Base-by-base conservation (phyloP, 2,888 invertebrate genomes). In the Erebia palarica region DNA sequence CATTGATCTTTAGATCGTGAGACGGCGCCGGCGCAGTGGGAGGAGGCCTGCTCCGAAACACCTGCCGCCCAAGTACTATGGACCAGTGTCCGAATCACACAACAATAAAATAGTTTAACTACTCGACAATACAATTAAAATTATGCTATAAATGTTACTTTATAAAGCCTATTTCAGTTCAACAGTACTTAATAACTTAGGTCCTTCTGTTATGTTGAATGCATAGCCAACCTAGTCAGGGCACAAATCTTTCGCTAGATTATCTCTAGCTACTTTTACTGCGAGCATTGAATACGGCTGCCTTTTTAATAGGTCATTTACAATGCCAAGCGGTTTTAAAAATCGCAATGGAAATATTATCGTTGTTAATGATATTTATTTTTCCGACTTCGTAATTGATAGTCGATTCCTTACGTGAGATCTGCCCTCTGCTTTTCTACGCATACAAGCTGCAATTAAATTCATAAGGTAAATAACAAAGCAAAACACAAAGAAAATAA, bases 41-140 rank as follows among this genome's bases (percentile, higher is more conserved):
- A 91, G 92, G 92, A 91, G 92, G 91, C 89, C 80, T 78, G 86
- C 79, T 80, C 77, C 84, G 87, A 86, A 89, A 91, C 92, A 93
- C 92, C 92, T 93, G 92, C 92, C 92, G 91, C 92, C 92, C 92
- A 89, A 89, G 92, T 89, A 90, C 91, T 87, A 79, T 85, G 84
- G 82, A 91, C 89, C 88, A 88, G 89, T 87, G 86, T 85, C 76
- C 72, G 75, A 75, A 72, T 67, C 73, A 78, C 74, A 70, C 70
- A 72, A 70, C 68, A 75, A 73, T 75, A 64, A 75, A 85, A 82
- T 70, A 81, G 53, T 76, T 65, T 75, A 84, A 82, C 72, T 60
- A 68, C 71, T 42, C 18, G 44, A 49, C 69, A 27, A 27, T 63
- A 65, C 76, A 78, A 64, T 74, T 73, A 65, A 88, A 83, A 81